Evolutionary conservation across 2,888 invertebrate genomes (phyloP), one percentile per base, ranked within the genome.

Genomic region (Drosophila planitibia): DNA sequence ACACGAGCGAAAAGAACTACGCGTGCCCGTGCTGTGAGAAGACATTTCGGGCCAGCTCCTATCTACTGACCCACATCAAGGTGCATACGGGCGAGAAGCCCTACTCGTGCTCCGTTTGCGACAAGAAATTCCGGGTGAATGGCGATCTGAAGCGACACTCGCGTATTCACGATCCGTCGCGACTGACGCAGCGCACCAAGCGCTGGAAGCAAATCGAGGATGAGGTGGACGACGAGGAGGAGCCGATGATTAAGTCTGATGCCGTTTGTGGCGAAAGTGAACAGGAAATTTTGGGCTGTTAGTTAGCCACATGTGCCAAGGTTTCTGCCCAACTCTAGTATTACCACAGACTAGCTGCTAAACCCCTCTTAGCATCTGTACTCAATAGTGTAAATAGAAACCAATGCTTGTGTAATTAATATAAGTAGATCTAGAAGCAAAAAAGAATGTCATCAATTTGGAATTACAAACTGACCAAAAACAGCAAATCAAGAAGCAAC

Each of bases 31-130:
- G 95, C 92, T 98, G 98, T 91, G 95, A 94, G 75, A 98, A 97
- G 93, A 95, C 96, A 30, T 98, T 98, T 94, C 94, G 98, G 51
- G 97, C 98, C 14, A 97, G 97, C 55, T 97, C 97, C 9, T 98
- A 98, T 94, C 93, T 97, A 14, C 96, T 97, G 85, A 97, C 96
- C 87, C 98, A 98, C 93, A 95, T 97, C 84, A 94, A 97, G 76
- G 97, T 97, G 67, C 98, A 98, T 88, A 98, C 98, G 25, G 97
- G 97, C 4, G 97, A 96, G 90, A 96, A 96, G 79, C 97, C 97
- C 0, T 96, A 97, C 93, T 94, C 95, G 10, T 97, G 97, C 86
- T 93, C 94, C 1, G 94, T 96, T 0, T 98, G 98, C 91, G 96
- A 95, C 0, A 98, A 97, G 91, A 95, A 96, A 33, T 98, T 98